Evolutionary conservation across 2,797 vertebrate species (phyloP).

Genomic region (Eulemur rubriventer): DNA sequence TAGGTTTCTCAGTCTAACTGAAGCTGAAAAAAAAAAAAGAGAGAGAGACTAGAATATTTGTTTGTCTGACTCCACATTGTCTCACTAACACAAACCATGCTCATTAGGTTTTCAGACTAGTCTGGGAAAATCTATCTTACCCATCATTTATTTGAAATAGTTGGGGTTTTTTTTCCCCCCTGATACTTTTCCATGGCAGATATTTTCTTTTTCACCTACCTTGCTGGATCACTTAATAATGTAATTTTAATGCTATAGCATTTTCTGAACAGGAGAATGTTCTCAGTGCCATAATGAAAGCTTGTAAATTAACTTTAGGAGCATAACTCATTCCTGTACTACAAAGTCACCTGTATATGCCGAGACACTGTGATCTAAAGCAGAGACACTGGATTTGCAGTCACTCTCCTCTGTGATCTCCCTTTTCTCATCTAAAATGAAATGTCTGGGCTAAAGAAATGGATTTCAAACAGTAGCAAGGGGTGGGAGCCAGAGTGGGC

Average conservation of each 20-base stretch:
- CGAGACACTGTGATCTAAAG: not conserved
- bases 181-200: not conserved
- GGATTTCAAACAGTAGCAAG: not conserved
- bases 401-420: not conserved
- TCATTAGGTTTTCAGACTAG: not conserved
- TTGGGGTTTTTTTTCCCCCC: not conserved
- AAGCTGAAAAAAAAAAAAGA: not conserved
- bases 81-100: not conserved
- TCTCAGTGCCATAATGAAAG: not conserved
- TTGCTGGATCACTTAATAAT: not conserved
- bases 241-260: not conserved
- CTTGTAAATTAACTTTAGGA: not conserved
- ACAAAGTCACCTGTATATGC: not conserved
- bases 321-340: not conserved
- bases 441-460: not conserved
- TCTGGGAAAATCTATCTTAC: not conserved
- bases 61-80: not conserved
- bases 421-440: not conserved
- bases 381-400: not conserved
- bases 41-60: not conserved
- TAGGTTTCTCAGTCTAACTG: not conserved
- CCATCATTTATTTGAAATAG: conserved; percentile 1
- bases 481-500: too few relatives aligned
- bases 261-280: not conserved
- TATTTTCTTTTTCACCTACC: not conserved